Percentiles rank a stretch among this genome's conserved stretches.
phyloP scores from a whole-genome alignment of 2,888 invertebrate genomes.

The Gari tellinella region DNA sequence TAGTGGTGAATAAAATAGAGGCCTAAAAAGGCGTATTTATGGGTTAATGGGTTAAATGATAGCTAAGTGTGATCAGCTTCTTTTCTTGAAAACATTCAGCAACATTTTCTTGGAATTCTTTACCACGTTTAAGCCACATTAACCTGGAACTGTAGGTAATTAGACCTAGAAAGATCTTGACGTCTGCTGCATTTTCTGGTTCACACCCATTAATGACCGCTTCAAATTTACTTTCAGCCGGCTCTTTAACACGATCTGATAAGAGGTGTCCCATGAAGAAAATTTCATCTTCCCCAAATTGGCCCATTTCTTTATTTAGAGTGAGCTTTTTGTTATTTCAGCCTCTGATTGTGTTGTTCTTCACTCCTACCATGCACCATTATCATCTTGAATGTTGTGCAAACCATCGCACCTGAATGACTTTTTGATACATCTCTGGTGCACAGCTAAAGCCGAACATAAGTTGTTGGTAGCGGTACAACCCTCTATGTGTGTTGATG shows the following conservation, averaged over 20 bases:
- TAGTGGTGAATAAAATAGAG: too few relatives aligned
- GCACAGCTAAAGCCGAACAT: conserved; percentile 42
- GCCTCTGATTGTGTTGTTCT: conserved; percentile 48
- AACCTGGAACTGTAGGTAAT: conserved; percentile 26
- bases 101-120: too few relatives aligned
- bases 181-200: conserved; percentile 35
- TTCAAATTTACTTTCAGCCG: conserved; percentile 24
- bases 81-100: too few relatives aligned
- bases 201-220: conserved; percentile 26
- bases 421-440: conserved; percentile 47
- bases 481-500: conserved; percentile 42
- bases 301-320: conserved; percentile 51
- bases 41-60: too few relatives aligned
- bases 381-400: too few relatives aligned
- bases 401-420: conserved; percentile 31
- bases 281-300: conserved; percentile 48
- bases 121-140: too few relatives aligned
- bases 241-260: conserved; percentile 20
- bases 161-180: conserved; percentile 38
- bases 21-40: too few relatives aligned
- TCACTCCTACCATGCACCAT: conserved; percentile 48
- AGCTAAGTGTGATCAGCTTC: too few relatives aligned
- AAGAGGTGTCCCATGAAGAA: conserved; percentile 37
- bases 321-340: conserved; percentile 48
- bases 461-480: conserved; percentile 36